Evolutionary conservation across 1,140 invertebrate genomes (phyloP).

Genomic region (Drosophila bipectinata): DNA sequence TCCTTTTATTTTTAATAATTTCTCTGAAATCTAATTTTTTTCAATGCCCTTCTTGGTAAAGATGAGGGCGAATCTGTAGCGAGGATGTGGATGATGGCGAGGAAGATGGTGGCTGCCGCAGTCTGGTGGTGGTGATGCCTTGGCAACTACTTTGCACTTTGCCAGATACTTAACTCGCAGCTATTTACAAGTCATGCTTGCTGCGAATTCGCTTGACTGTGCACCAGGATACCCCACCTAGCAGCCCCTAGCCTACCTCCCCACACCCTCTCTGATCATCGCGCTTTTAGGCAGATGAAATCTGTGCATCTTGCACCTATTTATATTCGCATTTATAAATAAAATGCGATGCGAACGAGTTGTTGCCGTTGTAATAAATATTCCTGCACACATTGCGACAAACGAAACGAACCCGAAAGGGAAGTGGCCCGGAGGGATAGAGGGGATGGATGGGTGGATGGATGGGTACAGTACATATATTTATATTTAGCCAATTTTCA

Average conservation of each 20-base stretch:
- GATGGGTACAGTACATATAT: constrained; percentile 53
- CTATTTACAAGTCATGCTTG: constrained; percentile 84
- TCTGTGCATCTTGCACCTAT: constrained; percentile 75
- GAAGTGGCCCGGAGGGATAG: not conserved
- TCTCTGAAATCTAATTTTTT: not conserved
- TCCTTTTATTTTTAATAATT: too few species aligned
- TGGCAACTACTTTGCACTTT: constrained; percentile 83
- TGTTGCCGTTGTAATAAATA: constrained; percentile 81
- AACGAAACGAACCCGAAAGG: constrained; percentile 34
- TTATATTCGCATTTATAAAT: constrained; percentile 81
- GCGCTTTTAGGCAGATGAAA: constrained; percentile 56
- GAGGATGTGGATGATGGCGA: constrained; percentile 20
- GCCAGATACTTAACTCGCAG: constrained; percentile 83
- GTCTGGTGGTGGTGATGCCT: constrained; percentile 52
- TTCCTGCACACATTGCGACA: constrained; percentile 62
- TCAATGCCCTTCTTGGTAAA: not conserved
- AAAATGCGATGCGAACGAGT: constrained; percentile 72
- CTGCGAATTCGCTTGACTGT: constrained; percentile 81
- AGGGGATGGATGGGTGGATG: constrained; percentile 28
- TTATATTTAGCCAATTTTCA: constrained; percentile 84
- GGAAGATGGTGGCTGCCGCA: constrained; percentile 21
- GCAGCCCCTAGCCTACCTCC: constrained; percentile 1
- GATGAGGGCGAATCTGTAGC: not conserved
- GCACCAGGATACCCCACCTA: constrained; percentile 40
- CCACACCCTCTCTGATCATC: not conserved